Conservation (phyloP, 2,113 vertebrate genomes). For the Forbesichthys papilliferus region DNA sequence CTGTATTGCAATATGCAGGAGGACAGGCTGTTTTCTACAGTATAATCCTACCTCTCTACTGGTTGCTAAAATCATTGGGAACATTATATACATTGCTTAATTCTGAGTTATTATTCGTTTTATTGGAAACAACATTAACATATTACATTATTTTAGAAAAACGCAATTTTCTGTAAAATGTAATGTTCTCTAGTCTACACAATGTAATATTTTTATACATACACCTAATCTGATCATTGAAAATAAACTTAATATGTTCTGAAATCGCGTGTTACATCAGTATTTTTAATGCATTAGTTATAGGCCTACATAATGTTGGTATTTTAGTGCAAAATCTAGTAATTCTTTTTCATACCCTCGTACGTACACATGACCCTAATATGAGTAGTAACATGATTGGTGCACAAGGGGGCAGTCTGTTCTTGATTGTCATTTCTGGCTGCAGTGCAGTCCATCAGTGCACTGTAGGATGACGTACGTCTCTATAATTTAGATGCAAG, state of each 20-base stretch:
- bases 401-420: slow-evolving; percentile 48
- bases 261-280: no score
- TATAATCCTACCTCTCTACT: slow-evolving; percentile 26
- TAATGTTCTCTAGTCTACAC: no score
- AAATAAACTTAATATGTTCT: no score
- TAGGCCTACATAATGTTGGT: no score
- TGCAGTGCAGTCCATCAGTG: slow-evolving; percentile 4
- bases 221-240: no score
- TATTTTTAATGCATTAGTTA: no score
- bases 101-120: background rate
- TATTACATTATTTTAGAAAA: no score
- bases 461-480: slow-evolving; percentile 12
- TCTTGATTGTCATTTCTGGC: slow-evolving; percentile 2
- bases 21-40: no score
- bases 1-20: background rate
- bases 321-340: no score
- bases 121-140: background rate
- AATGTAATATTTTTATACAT: no score
- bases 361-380: background rate
- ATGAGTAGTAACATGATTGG: background rate
- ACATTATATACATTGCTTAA: slow-evolving; percentile 2
- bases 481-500: slow-evolving; percentile 46
- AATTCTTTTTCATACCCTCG: no score
- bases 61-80: background rate
- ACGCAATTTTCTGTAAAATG: no score